These are phyloP conservation scores for Sprattus sprattus DNA, from an alignment of 2,113 vertebrate genomes.

Conservation along the genomic window DNA sequence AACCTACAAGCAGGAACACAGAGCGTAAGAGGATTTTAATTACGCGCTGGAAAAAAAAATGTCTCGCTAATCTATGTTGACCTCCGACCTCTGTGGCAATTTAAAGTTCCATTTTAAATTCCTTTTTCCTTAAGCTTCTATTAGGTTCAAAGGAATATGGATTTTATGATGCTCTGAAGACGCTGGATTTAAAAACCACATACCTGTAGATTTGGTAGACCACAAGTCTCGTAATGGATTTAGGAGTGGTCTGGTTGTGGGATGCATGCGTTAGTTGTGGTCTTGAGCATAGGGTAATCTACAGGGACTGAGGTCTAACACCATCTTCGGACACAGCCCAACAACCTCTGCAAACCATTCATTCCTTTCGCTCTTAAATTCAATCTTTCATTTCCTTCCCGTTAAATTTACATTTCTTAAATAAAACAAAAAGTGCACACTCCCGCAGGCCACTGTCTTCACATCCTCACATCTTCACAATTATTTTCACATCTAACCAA, in stretches of 20 bases:
- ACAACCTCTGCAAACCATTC: background rate
- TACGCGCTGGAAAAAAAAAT: constrained; percentile 30
- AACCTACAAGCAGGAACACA: constrained; percentile 7
- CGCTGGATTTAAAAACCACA: constrained; percentile 23
- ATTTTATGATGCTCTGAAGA: constrained; percentile 3
- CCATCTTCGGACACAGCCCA: background rate
- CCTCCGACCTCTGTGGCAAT: constrained; percentile 25
- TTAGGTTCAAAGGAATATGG: constrained; percentile 18
- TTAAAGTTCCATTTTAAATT: constrained; percentile 36
- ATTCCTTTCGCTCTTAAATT: background rate
- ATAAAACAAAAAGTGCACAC: background rate
- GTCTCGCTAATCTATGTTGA: constrained; percentile 29
- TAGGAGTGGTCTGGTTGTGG: background rate
- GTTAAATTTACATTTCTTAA: background rate
- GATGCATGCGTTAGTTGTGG: constrained; percentile 25
- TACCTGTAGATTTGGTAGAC: constrained; percentile 31
- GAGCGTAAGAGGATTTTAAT: constrained; percentile 34
- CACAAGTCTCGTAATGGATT: background rate
- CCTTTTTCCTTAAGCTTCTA: constrained; percentile 33
- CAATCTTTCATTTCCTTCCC: background rate
- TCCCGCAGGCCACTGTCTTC: background rate
- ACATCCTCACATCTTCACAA: background rate
- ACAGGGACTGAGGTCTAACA: background rate
- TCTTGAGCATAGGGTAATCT: background rate
- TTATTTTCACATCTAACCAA: background rate